Evolutionary conservation across 2,797 vertebrate genomes (phyloP).

Genomic region (Protonibea diacanthus): DNA sequence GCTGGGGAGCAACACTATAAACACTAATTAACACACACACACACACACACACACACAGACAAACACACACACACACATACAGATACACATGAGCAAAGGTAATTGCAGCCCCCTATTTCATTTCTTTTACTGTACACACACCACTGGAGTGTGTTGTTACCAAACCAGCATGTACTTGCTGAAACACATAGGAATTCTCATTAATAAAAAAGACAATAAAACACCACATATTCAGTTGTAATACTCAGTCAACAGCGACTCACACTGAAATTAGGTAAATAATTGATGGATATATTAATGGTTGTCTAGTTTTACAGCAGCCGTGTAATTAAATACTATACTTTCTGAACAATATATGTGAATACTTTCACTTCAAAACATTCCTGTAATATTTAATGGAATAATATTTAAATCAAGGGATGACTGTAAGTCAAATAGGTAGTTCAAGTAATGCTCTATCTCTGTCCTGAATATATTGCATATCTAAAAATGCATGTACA

Average conservation of each 20-base stretch:
- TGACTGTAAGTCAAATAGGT: background rate
- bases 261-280: background rate
- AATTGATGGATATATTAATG: background rate
- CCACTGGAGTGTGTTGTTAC: background rate
- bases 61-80: constrained; percentile 20
- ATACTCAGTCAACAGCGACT: background rate
- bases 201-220: constrained; percentile 14
- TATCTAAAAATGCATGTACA: background rate
- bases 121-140: constrained; percentile 11
- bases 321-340: background rate
- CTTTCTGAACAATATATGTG: background rate
- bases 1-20: constrained; percentile 64
- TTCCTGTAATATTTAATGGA: too few species aligned
- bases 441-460: background rate
- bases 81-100: background rate
- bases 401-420: background rate
- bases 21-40: constrained; percentile 67
- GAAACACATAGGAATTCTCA: background rate
- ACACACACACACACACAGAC: too few species aligned
- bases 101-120: constrained; percentile 1
- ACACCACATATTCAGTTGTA: background rate
- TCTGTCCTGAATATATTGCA: background rate
- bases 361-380: background rate
- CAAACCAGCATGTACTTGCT: constrained; percentile 1
- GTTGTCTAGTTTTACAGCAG: background rate